A percentile compares a stretch with the other conserved stretches of the same genome.
Evolutionary conservation across 2,113 vertebrate species (phyloP).

Genomic region (Catharus minimus): DNA sequence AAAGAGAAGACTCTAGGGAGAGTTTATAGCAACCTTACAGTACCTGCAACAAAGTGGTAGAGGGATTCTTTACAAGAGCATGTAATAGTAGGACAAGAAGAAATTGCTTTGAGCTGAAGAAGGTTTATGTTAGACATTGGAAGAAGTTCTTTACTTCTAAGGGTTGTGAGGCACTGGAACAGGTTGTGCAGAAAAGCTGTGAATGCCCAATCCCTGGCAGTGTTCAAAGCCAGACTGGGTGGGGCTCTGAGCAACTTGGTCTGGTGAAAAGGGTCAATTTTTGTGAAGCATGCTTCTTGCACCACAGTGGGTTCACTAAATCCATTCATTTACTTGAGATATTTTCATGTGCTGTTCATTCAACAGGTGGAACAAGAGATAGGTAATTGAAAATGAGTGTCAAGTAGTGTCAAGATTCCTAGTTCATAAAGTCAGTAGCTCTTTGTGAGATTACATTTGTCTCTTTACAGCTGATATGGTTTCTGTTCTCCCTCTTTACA

Average conservation of each 20-base stretch:
- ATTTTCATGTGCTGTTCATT: conserved; percentile 62
- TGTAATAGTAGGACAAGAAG: not conserved
- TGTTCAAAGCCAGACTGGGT: too few relatives aligned
- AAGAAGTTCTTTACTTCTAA: not conserved
- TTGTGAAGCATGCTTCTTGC: conserved; percentile 34
- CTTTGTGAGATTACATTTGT: conserved; percentile 68
- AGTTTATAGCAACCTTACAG: too few relatives aligned
- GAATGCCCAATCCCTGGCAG: not conserved
- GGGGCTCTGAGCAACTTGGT: not conserved
- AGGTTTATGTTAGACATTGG: not conserved
- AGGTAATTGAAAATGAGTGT: conserved; percentile 73
- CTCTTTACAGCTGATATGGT: conserved; percentile 59
- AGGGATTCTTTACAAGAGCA: not conserved
- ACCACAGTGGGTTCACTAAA: conserved; percentile 5
- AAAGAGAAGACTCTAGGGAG: too few relatives aligned
- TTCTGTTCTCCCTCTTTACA: conserved; percentile 18
- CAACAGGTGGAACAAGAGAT: conserved; percentile 51
- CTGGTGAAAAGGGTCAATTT: not conserved
- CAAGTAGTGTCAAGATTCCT: conserved; percentile 71
- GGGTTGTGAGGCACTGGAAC: not conserved
- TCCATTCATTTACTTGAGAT: conserved; percentile 57
- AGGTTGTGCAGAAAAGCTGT: not conserved
- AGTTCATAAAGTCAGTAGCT: conserved; percentile 63
- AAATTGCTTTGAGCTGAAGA: not conserved
- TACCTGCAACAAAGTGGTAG: not conserved